phyloP scores from a whole-genome alignment of 2,113 vertebrate genomes.

The Mugil cephalus region DNA sequence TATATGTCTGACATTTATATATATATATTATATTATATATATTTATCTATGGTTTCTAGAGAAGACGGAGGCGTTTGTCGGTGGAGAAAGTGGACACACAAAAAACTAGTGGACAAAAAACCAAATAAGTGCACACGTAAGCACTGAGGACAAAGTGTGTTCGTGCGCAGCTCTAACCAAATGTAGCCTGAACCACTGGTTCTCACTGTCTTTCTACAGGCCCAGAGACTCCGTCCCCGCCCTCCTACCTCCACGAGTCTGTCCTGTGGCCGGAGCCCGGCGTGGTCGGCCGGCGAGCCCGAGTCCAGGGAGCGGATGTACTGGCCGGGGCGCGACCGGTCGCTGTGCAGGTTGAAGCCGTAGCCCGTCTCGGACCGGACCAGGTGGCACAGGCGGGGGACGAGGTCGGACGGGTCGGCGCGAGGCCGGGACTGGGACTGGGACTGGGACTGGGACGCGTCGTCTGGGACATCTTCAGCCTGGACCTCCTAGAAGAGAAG shows the following conservation, averaged over 20 bases:
- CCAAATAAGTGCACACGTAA: no score
- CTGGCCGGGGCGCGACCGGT: slow-evolving; percentile 93
- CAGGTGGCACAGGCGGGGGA: slow-evolving; percentile 93
- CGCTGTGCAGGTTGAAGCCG: slow-evolving; percentile 98
- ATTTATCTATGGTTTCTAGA: no score
- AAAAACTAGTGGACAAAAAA: no score
- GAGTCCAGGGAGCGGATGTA: slow-evolving; percentile 95
- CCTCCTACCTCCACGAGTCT: slow-evolving; percentile 89
- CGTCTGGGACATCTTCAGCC: slow-evolving; percentile 60
- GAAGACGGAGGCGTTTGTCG: no score
- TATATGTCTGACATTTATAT: no score
- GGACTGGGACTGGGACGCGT: slow-evolving; percentile 29
- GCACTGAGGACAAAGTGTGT: no score
- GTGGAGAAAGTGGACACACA: no score
- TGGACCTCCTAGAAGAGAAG: slow-evolving; percentile 79
- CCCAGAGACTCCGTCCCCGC: neutral
- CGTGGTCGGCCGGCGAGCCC: slow-evolving; percentile 88
- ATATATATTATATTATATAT: no score
- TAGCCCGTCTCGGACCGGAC: slow-evolving; percentile 90
- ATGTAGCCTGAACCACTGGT: no score
- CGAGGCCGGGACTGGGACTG: slow-evolving; percentile 17
- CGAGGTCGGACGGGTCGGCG: slow-evolving; percentile 80
- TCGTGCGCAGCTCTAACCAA: no score
- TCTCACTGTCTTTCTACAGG: neutral
- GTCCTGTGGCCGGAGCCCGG: slow-evolving; percentile 93